Conservation (phyloP, 2,888 invertebrate species). For the Caenorhabditis becei region DNA sequence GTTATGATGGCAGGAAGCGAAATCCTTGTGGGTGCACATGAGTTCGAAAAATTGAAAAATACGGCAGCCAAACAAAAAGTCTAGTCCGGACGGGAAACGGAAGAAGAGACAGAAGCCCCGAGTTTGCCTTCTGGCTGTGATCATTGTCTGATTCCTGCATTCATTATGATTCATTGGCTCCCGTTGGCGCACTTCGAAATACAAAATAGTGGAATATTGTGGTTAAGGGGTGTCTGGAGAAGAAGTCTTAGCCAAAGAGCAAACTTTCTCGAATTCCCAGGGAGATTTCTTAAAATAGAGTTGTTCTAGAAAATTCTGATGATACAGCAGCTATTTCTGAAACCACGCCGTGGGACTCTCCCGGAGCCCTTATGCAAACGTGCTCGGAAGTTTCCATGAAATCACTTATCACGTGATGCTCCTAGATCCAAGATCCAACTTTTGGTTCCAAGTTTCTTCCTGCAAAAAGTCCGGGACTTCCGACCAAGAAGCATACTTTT, state of each 20-base stretch:
- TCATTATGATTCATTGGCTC: background rate
- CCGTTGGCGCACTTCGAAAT: background rate
- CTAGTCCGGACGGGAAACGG: background rate
- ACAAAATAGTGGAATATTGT: background rate
- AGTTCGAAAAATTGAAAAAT: slow-evolving; percentile 17
- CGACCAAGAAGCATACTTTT: slow-evolving; percentile 1
- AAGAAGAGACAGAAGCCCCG: slow-evolving; percentile 6
- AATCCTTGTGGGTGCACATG: background rate
- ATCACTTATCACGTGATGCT: too few species aligned
- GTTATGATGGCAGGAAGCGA: slow-evolving; percentile 14
- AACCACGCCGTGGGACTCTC: too few species aligned
- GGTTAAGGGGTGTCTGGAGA: background rate
- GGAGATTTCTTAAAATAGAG: too few species aligned
- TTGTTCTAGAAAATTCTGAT: too few species aligned
- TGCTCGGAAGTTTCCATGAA: too few species aligned
- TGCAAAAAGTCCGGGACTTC: background rate
- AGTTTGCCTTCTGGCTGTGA: slow-evolving; percentile 2
- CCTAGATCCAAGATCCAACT: background rate
- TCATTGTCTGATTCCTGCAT: slow-evolving; percentile 1
- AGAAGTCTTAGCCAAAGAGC: background rate
- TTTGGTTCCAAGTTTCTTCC: background rate
- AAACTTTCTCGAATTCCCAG: too few species aligned
- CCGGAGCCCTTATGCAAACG: too few species aligned
- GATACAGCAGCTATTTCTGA: too few species aligned
- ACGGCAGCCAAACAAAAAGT: background rate